A percentile compares a stretch with the other conserved stretches of the same genome.
Evolutionary conservation across 30 jellyfish, hydroid and myxozoan species (phyloP).

Genomic region (Cassiopea xamachana): DNA sequence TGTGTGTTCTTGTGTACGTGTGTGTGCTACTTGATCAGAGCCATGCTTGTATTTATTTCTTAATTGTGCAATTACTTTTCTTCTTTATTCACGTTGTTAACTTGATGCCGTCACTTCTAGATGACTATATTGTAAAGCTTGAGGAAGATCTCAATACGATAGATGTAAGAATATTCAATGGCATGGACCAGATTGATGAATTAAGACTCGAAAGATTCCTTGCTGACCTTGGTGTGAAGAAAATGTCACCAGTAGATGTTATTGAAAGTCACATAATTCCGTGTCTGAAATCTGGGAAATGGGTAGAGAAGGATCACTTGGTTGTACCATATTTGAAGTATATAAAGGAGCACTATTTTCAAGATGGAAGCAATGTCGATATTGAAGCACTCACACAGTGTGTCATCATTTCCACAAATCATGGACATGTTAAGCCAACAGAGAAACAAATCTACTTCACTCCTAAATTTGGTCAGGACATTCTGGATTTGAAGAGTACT

Average conservation of each 20-base stretch:
- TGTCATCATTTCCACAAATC: constrained; percentile 57
- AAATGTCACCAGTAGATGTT: constrained; percentile 62
- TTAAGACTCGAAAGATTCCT: constrained; percentile 65
- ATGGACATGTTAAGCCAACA: constrained; percentile 58
- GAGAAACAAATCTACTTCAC: constrained; percentile 67
- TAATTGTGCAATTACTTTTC: no score
- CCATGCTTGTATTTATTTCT: no score
- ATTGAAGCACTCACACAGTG: constrained; percentile 37
- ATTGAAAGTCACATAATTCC: constrained; percentile 75
- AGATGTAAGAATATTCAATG: constrained; percentile 13
- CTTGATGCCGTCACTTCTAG: background rate
- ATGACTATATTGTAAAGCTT: constrained; percentile 4
- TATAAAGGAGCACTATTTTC: constrained; percentile 56
- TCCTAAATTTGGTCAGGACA: constrained; percentile 54
- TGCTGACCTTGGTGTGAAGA: constrained; percentile 81
- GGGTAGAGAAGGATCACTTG: constrained; percentile 83
- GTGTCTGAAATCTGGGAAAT: constrained; percentile 52
- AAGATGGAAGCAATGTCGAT: constrained; percentile 52
- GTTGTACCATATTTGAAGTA: constrained; percentile 63
- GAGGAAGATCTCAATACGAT: constrained; percentile 72
- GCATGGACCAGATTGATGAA: constrained; percentile 49
- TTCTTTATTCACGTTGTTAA: background rate
- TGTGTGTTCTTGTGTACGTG: no score
- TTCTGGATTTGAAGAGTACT: constrained; percentile 26
- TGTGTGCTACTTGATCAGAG: no score